phyloP scores from a whole-genome alignment of 2,797 vertebrate genomes.

The Halcyon smyrnensis region DNA sequence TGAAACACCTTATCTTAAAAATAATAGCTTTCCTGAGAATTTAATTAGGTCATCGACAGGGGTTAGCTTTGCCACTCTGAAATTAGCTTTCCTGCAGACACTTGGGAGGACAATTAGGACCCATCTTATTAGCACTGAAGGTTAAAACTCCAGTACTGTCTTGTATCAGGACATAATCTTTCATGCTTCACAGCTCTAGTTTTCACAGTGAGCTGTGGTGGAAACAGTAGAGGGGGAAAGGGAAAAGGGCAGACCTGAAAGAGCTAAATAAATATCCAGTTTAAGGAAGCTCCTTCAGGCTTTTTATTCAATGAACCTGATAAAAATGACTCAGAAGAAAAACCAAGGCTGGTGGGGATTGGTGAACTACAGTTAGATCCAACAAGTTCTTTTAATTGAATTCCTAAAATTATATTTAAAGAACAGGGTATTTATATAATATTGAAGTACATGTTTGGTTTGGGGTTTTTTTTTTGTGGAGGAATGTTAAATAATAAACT shows the following conservation, averaged over 20 bases:
- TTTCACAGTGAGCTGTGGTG: constrained; percentile 30
- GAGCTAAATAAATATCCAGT: constrained; percentile 11
- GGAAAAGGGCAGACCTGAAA: neutral
- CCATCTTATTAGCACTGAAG: constrained; percentile 58
- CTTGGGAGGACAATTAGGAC: constrained; percentile 50
- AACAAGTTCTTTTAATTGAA: constrained; percentile 37
- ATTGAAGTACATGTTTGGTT: neutral
- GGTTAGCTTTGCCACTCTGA: constrained; percentile 34
- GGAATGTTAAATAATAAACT: neutral
- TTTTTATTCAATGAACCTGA: constrained; percentile 29
- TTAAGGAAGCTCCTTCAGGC: constrained; percentile 9
- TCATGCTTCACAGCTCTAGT: constrained; percentile 55
- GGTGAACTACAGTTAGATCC: constrained; percentile 9
- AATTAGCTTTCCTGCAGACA: constrained; percentile 57
- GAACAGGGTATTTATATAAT: constrained; percentile 5
- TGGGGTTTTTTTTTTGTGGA: neutral
- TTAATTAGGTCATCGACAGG: constrained; percentile 55
- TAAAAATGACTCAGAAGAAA: constrained; percentile 1
- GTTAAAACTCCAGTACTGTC: constrained; percentile 58
- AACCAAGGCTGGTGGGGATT: constrained; percentile 4
- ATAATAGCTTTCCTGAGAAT: constrained; percentile 52
- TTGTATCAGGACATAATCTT: constrained; percentile 61
- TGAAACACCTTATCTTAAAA: constrained; percentile 25
- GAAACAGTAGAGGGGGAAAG: neutral
- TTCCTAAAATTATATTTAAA: constrained; percentile 15